Evolutionary conservation across 1,140 invertebrate genomes (phyloP), one percentile per base, ranked within the genome.

Genomic region (Bombus confusus): DNA sequence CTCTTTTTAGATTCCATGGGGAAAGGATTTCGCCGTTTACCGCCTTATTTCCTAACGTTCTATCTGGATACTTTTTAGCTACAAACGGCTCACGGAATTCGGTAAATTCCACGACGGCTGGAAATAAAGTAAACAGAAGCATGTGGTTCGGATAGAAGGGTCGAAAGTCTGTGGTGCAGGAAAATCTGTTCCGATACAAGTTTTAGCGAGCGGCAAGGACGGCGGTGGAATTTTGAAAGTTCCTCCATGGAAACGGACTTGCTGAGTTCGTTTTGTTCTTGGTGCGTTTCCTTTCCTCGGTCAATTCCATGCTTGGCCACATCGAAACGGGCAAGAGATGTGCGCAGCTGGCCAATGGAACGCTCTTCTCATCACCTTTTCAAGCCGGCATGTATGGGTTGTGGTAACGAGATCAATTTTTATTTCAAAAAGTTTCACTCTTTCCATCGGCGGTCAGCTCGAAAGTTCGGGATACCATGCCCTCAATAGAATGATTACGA

Each of bases 391-490:
- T 52, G 73, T 22, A 34, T 52, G 28, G 75, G 64, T 41, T 57
- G 43, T 18, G 72, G 57, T 83, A 83, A 86, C 83, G 76, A 84
- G 72, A 71, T 66, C 81, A 83, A 88, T 87, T 87, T 79, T 87
- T 88, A 88, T 85, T 88, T 82, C 52, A 31, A 3, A 62, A 87
- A 88, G n/a, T 84, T 87, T 87, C 76, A 66, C 83, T 12, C 75
- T 31, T 43, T 13, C 22, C 31, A 25, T 10, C 22, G 34, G 34
- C 52, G 75, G 80, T 68, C 41, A 80, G 64, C 52, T 37, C 25
- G 59, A 62, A 83, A 83, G 43, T 85, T 77, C 15, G 34, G 77
- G 52, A 76, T 62, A 71, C 39, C 69, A 31, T 18, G 1, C 12
- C 18, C 43, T 57, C 84, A 43, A 81, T 80, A 43, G 84, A 80